Base-by-base conservation (phyloP, 2,888 invertebrate species). In the Seladonia tumulorum region DNA sequence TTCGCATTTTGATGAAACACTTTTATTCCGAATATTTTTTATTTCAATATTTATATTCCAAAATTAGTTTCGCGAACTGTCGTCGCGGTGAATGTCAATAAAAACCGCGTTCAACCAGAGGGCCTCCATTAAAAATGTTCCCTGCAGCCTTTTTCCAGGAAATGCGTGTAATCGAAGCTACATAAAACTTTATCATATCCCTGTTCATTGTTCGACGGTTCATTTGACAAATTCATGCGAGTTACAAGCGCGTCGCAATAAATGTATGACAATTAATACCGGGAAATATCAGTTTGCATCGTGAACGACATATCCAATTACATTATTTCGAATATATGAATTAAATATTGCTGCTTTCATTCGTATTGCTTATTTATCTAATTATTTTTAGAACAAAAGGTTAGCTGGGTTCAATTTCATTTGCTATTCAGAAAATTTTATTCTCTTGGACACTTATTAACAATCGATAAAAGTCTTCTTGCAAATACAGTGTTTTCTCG, bases 81-180 rank as follows among this genome's bases (percentile, higher is more conserved):
- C n/a, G 29, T 10, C 16, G 29, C 53, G 66, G 7, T 22, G 8
- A 47, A 79, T 12, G 25, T 22, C 68, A 47, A 74, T 75, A 57
- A 74, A 73, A 22, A 16, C 45, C 22, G 18, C 22, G 18, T 29
- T 87, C 66, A 78, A 85, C 53, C 76, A 57, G 77, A 66, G 42
- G 79, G 57, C 16, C 72, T 81, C 71, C 8, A 8, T 8, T 39
- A 18, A 63, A 53, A 81, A 87, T 80, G 73, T 7, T 16, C 29
- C 22, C 49, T 16, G 18, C 0, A n/a, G 10, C 14, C 49, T 68
- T 76, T 68, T 53, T 16, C 7, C 29, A 10, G 66, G 35, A 10
- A 35, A 3, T 8, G 2, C 10, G 57, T 39, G 14, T 18, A 18
- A 14, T 10, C 8, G 10, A 74, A n/a, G 22, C 22, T 14, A 25